Conservation (phyloP, 2,113 vertebrate species). For the Tretioscincus oriximinensis region DNA sequence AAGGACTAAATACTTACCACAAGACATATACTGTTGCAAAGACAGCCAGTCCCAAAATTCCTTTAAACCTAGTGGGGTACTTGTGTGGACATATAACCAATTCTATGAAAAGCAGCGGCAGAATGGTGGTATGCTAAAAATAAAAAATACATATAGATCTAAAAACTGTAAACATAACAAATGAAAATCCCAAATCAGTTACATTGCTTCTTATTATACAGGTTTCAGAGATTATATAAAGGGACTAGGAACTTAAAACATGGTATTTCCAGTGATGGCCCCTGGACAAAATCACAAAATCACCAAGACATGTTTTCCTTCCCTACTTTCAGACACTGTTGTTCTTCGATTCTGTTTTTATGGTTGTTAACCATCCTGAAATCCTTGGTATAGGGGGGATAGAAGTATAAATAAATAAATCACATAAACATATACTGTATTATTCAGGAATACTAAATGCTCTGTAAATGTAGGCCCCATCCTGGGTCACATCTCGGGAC, state of each 20-base stretch:
- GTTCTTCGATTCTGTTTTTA: no score
- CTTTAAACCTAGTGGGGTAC: slow-evolving; percentile 43
- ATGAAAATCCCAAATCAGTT: neutral
- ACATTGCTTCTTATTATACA: neutral
- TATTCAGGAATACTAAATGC: no score
- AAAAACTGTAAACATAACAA: neutral
- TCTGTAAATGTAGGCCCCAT: neutral
- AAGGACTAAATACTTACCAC: slow-evolving; percentile 44
- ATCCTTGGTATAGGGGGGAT: no score
- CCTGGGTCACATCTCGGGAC: no score
- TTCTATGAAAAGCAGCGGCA: slow-evolving; percentile 64
- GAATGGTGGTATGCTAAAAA: slow-evolving; percentile 38
- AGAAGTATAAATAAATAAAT: no score
- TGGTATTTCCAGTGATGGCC: no score
- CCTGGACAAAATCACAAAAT: no score
- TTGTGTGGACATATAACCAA: slow-evolving; percentile 50
- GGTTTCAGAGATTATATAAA: neutral
- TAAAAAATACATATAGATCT: slow-evolving; percentile 9
- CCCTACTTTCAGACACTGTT: no score
- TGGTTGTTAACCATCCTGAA: no score
- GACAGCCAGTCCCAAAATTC: slow-evolving; percentile 38
- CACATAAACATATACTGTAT: no score
- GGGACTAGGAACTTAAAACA: no score
- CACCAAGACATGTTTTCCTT: no score
- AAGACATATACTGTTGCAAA: slow-evolving; percentile 55